Conservation (phyloP, 2,888 invertebrate species). For the Epiblema foenella region DNA sequence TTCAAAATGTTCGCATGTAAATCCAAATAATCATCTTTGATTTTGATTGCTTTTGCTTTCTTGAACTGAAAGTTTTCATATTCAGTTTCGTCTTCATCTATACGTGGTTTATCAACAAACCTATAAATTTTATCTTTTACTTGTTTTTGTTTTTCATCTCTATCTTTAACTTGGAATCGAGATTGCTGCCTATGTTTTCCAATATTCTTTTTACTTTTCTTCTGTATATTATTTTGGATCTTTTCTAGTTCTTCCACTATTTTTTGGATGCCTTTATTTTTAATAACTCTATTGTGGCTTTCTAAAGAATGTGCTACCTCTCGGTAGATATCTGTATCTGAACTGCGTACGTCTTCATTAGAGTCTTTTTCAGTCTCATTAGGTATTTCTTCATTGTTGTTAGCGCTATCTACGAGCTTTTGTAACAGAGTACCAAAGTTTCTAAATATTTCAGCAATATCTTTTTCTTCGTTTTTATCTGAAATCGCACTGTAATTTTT, state of each 20-base stretch:
- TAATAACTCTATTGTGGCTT: not conserved
- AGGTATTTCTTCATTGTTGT: not conserved
- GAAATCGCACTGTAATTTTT: not conserved
- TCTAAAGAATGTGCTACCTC: not conserved
- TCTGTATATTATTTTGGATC: not conserved
- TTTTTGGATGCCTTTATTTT: not conserved
- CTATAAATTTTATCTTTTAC: not conserved
- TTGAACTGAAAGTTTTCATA: not conserved
- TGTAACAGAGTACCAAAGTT: not conserved
- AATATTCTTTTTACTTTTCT: not conserved
- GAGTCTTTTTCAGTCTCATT: not conserved
- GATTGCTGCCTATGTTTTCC: not conserved
- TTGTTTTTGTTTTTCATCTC: not conserved
- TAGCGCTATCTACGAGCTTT: not conserved
- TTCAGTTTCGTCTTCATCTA: not conserved
- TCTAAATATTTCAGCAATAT: not conserved
- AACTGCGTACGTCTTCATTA: not conserved
- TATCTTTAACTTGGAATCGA: conserved; percentile 18
- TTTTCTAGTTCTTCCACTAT: not conserved
- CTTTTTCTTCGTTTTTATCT: not conserved
- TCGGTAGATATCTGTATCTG: too few relatives aligned
- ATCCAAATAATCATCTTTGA: conserved; percentile 48
- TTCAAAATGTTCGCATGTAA: conserved; percentile 56
- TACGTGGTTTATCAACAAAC: not conserved
- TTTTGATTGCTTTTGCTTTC: conserved; percentile 9